Base-by-base conservation (phyloP, 2,888 invertebrate genomes). In the Tipula lateralis region DNA sequence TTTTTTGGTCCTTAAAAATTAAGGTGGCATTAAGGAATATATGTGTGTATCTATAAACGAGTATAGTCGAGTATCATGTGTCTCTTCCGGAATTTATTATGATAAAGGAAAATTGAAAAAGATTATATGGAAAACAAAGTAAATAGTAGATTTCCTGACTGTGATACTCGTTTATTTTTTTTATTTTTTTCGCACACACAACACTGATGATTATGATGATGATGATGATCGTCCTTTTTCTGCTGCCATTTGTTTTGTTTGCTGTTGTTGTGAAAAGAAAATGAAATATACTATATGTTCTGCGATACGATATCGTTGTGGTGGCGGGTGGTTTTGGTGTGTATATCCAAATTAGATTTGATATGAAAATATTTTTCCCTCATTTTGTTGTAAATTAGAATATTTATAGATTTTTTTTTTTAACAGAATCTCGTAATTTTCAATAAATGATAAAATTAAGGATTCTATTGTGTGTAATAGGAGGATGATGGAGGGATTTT, bases 11-110 rank as follows among this genome's bases (percentile, higher is more conserved):
- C 66, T 66, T 66, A 66, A 66, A 66, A 66, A 66, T 66, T 66
- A 66, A 66, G 66, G 66, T 66, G 66, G 66, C 66, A 66, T 66
- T 66, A 50, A 50, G 16, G 44, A 50, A 50, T 50, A 66, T 66
- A 66, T 24, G 24, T 66, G 24, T 66, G 24, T 66, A 66, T 66
- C 19, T 24, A 66, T 66, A 66, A 9, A 66, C 9, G 24, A 7
- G 36, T 36, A 36, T 16, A 7, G 44, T 9, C 6, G 66, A 66
- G 66, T 66, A 66, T 66, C 66, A 66, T 66, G 66, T 66, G 66
- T 66, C 66, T 66, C 66, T 66, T 66, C 66, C 66, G 66, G 66
- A 66, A 66, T 66, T 66, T 66, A 66, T 66, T 66, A 66, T 66
- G 66, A 66, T 66, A 66, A 66, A 66, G 66, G 66, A 66, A 66